Evolutionary conservation across 2,888 invertebrate genomes (phyloP).

Genomic region (Blastobasis adustella): DNA sequence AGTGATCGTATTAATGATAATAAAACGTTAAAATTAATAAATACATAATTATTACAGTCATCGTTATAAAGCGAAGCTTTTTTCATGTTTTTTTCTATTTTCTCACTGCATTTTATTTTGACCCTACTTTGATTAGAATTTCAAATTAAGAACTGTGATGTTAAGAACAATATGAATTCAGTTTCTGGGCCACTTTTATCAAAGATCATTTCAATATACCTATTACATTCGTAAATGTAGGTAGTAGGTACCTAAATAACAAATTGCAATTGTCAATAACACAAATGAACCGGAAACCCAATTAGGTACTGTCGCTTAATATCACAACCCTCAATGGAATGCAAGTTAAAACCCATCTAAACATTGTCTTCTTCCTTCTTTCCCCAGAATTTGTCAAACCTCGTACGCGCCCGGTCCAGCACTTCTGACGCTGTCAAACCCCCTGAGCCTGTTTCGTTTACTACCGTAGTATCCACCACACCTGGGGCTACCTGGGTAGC

Average conservation of each 20-base stretch:
- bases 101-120: conserved; percentile 41
- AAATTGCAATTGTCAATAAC: no score
- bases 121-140: conserved; percentile 30
- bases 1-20: conserved; percentile 41
- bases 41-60: conserved; percentile 44
- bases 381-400: conserved; percentile 91
- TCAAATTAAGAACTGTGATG: conserved; percentile 2
- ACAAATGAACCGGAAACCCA: no score
- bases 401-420: conserved; percentile 85
- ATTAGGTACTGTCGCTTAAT: no score
- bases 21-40: conserved; percentile 27
- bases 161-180: no score
- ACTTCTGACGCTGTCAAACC: conserved; percentile 81
- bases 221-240: no score
- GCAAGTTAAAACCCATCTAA: conserved; percentile 28
- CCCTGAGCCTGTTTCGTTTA: conserved; percentile 54
- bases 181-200: no score
- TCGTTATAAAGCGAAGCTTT: conserved; percentile 65
- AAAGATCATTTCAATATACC: no score
- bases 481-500: conserved; percentile 72
- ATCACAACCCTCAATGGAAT: conserved; percentile 37
- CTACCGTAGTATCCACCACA: conserved; percentile 71
- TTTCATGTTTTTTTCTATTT: conserved; percentile 36
- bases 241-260: no score
- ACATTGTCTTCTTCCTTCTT: conserved; percentile 78